These are phyloP conservation scores for Mormyrus hasselquistii DNA, from an alignment of 2,797 vertebrate species.

Conservation along the genomic window DNA sequence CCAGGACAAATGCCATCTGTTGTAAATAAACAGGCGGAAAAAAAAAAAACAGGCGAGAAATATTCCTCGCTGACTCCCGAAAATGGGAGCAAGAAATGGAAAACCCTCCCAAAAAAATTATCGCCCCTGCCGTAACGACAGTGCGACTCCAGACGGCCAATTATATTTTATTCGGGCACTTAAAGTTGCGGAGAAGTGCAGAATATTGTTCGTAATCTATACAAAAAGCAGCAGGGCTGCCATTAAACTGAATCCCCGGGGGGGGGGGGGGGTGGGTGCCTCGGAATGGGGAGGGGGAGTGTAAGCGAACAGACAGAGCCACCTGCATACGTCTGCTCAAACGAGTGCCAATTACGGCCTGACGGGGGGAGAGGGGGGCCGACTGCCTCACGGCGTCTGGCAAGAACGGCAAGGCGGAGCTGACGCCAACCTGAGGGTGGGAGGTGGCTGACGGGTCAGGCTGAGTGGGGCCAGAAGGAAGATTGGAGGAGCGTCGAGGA, in stretches of 20 bases:
- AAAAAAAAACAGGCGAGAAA: background rate
- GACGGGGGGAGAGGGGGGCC: constrained; percentile 37
- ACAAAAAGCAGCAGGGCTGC: constrained; percentile 55
- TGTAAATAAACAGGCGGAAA: constrained; percentile 58
- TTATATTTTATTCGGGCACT: constrained; percentile 72
- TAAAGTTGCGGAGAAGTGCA: constrained; percentile 64
- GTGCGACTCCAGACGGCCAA: constrained; percentile 64
- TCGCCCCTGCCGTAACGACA: constrained; percentile 43
- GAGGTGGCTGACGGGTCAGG: constrained; percentile 54
- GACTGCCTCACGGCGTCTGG: constrained; percentile 49
- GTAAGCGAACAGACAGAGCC: constrained; percentile 50
- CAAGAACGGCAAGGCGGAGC: constrained; percentile 49
- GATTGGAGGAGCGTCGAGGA: constrained; percentile 11
- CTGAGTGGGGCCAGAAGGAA: constrained; percentile 54
- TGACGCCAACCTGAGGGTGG: constrained; percentile 39
- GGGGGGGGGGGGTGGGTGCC: constrained; percentile 29
- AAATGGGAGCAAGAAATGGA: constrained; percentile 19
- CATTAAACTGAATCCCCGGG: constrained; percentile 51
- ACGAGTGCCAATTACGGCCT: constrained; percentile 67
- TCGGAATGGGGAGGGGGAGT: constrained; percentile 43
- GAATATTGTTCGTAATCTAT: constrained; percentile 69
- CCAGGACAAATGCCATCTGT: constrained; percentile 70
- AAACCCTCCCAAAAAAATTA: constrained; percentile 51
- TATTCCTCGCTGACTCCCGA: background rate
- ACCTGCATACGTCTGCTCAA: constrained; percentile 62